Conservation (phyloP, 2,888 invertebrate species). For the Rhopalosiphum nymphaeae region DNA sequence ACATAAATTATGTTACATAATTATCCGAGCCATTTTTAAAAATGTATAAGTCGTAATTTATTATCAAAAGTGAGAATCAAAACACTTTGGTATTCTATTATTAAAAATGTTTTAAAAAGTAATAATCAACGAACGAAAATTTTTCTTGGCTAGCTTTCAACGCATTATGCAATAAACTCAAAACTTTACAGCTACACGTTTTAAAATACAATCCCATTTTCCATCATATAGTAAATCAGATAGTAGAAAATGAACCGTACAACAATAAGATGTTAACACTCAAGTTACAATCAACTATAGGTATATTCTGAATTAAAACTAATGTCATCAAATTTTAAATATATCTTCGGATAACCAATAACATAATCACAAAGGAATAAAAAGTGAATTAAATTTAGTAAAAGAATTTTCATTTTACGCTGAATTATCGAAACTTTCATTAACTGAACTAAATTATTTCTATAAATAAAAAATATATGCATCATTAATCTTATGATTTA, state of each 20-base stretch:
- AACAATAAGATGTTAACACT: neutral
- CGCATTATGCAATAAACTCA: conserved; percentile 3
- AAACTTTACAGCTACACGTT: neutral
- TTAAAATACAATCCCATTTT: neutral
- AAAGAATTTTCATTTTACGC: neutral
- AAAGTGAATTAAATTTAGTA: too few relatives aligned
- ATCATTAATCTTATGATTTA: neutral
- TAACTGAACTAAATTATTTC: neutral
- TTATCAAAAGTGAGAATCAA: neutral
- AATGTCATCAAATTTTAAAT: neutral
- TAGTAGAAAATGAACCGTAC: neutral
- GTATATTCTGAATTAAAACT: neutral
- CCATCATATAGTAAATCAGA: neutral
- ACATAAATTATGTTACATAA: neutral
- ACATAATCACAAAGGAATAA: neutral
- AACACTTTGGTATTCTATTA: neutral
- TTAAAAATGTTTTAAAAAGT: neutral
- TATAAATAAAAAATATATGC: neutral
- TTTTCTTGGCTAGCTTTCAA: conserved; percentile 1
- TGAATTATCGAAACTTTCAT: neutral
- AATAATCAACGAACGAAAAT: neutral
- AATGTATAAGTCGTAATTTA: neutral
- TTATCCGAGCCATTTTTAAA: neutral
- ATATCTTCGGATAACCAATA: neutral
- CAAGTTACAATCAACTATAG: neutral